Base-by-base conservation (phyloP, 2,797 vertebrate species). In the Etheostoma nigrum region DNA sequence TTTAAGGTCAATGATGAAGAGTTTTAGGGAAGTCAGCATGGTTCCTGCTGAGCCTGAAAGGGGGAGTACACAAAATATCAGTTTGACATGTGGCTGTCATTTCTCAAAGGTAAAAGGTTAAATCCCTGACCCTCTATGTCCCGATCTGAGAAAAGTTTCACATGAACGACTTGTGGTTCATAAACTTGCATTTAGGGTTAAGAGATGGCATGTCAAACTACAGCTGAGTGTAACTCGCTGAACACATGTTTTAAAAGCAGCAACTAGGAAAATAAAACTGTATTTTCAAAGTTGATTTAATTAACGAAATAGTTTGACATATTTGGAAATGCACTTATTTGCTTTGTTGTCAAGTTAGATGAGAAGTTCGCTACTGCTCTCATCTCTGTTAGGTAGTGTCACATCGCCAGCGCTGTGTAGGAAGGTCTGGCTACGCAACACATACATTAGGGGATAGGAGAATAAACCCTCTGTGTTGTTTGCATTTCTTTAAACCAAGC, bases 21-120 rank as follows among this genome's bases (percentile, higher is more conserved):
- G 76, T 71, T 86, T 79, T 18, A 51, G 70, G 44, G 30, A 64
- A 76, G 55, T 21, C 67, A 67, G 75, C 73, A 66, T 47, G 79
- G 54, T 78, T 79, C 60, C 65, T 42, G 49, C n/a, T 42, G n/a
- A 70, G 65, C 27, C 70, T 67, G 19, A 84, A 78, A 82, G 62
- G 54, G 44, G 89, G 76, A 77, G 69, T 19, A 60, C 70, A 71
- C 42, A 45, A 80, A 67, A 73, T 85, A 88, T 90, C 88, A 83
- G 51, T 15, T 18, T 74, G 83, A 82, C 83, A 75, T 64, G 76
- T 16, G 49, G 71, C 52, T 65, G 75, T 89, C 62, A 70, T 74
- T 79, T 79, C 51, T 86, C 82, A 71, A 51, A 88, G 81, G 81
- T 81, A 55, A 88, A 88, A 84, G 69, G 76, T 74, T 76, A 33